A percentile compares a stretch with the other conserved stretches of the same genome.
Evolutionary conservation across 2,888 invertebrate genomes (phyloP).

Genomic region (Leptinotarsa haldemani): DNA sequence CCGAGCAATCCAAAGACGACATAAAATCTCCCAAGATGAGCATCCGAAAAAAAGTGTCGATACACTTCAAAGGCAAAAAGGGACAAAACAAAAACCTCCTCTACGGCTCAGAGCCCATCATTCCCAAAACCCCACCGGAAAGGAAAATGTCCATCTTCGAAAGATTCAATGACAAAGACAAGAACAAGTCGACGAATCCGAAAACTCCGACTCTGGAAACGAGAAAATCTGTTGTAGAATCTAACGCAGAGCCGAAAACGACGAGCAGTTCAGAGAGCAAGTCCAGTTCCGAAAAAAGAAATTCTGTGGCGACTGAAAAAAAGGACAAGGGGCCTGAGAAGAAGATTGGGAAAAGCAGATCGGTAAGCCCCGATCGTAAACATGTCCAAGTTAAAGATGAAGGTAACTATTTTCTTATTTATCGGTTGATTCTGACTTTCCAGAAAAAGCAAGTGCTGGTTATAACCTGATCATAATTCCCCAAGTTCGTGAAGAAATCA

Average conservation of each 20-base stretch:
- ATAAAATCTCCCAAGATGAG: slow-evolving; percentile 59
- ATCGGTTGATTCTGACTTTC: no score
- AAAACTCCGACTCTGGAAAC: slow-evolving; percentile 62
- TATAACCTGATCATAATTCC: no score
- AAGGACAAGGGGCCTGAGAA: slow-evolving; percentile 42
- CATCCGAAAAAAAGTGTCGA: slow-evolving; percentile 64
- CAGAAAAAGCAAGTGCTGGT: no score
- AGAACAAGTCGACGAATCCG: slow-evolving; percentile 50
- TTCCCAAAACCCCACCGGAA: slow-evolving; percentile 47
- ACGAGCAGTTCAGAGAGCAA: slow-evolving; percentile 56
- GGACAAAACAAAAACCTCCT: slow-evolving; percentile 53
- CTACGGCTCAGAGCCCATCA: slow-evolving; percentile 41
- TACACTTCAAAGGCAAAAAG: slow-evolving; percentile 66
- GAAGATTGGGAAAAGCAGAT: slow-evolving; percentile 59
- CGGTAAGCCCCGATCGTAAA: slow-evolving; percentile 62
- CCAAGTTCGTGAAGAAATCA: no score
- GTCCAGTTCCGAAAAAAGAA: slow-evolving; percentile 46
- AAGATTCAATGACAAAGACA: slow-evolving; percentile 44
- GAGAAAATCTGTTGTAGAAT: slow-evolving; percentile 54
- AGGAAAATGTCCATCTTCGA: slow-evolving; percentile 46
- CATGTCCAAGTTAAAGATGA: slow-evolving; percentile 62
- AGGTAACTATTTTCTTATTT: slow-evolving; percentile 36
- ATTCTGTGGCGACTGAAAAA: slow-evolving; percentile 40
- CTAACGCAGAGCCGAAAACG: slow-evolving; percentile 55
- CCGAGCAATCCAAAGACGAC: slow-evolving; percentile 40